Percentiles rank a stretch among this genome's conserved stretches.
These are phyloP conservation scores for Perodicticus potto DNA, from an alignment of 2,797 vertebrate genomes.

Conservation along the genomic window DNA sequence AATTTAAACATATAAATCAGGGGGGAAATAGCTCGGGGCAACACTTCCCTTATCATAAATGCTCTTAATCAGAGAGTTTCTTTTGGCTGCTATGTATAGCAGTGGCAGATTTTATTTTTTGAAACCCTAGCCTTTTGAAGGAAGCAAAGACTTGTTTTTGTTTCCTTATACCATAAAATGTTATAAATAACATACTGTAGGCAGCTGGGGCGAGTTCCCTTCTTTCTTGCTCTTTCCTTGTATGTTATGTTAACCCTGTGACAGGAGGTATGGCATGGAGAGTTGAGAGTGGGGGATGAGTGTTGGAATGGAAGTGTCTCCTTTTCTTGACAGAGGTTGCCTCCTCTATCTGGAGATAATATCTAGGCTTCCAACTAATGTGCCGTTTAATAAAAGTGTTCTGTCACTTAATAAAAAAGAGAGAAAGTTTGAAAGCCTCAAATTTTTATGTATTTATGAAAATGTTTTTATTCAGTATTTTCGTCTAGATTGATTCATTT, in stretches of 20 bases:
- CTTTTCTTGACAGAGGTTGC: background rate
- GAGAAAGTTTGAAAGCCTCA: background rate
- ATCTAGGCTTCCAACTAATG: background rate
- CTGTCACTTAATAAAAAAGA: background rate
- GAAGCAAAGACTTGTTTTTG: conserved; percentile 48
- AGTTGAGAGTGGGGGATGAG: fast-evolving
- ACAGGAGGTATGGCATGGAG: background rate
- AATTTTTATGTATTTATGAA: conserved; percentile 21
- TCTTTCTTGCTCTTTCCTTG: conserved; percentile 53
- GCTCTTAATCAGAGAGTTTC: conserved; percentile 77
- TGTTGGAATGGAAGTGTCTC: background rate
- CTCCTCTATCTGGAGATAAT: background rate
- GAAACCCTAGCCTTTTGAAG: conserved; percentile 60
- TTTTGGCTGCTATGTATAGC: conserved; percentile 73
- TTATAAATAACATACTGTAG: conserved; percentile 51
- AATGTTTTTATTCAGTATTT: background rate
- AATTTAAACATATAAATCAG: conserved; percentile 78
- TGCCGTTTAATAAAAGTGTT: background rate
- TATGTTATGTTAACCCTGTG: background rate
- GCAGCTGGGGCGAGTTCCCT: background rate
- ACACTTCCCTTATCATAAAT: conserved; percentile 1
- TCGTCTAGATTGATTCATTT: background rate
- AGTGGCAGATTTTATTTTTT: conserved; percentile 73
- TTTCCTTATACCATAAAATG: background rate
- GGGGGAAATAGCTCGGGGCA: conserved; percentile 68